Conservation (phyloP, 2,797 vertebrate species). For the Pseudochromis fuscus region DNA sequence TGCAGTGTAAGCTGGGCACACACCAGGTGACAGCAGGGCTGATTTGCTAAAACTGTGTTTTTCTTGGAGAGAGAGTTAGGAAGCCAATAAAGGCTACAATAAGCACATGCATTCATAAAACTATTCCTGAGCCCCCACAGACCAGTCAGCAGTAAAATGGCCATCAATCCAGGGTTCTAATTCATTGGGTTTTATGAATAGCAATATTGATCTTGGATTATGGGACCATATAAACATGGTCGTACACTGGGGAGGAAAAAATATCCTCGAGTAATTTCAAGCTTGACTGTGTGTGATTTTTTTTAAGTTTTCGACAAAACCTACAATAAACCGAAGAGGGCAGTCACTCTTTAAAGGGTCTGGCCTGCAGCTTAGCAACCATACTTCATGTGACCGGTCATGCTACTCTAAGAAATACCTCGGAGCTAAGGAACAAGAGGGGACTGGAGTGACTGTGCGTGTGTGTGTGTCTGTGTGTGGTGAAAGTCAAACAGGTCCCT, state of each 20-base stretch:
- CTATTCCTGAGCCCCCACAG: not conserved
- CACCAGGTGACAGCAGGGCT: conserved; percentile 10
- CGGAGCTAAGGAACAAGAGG: conserved; percentile 35
- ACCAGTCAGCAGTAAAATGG: conserved; percentile 35
- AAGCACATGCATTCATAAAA: conserved; percentile 18
- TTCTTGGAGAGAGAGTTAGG: conserved; percentile 28
- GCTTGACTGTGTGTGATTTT: conserved; percentile 22
- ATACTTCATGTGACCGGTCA: conserved; percentile 79
- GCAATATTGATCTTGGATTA: conserved; percentile 52
- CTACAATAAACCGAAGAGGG: conserved; percentile 54
- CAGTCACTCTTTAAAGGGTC: conserved; percentile 57
- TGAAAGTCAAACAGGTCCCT: conserved; percentile 43
- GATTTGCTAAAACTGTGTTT: conserved; percentile 28
- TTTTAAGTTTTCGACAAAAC: conserved; percentile 31
- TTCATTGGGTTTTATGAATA: conserved; percentile 56
- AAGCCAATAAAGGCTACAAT: conserved; percentile 37
- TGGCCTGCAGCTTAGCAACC: conserved; percentile 68
- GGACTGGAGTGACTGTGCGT: not conserved
- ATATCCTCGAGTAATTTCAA: conserved; percentile 3
- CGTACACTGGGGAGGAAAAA: conserved; percentile 5
- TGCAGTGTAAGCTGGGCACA: conserved; percentile 12
- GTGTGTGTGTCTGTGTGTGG: conserved; percentile 23
- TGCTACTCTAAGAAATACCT: conserved; percentile 77
- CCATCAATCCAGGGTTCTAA: conserved; percentile 33
- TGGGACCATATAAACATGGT: conserved; percentile 35